These are phyloP conservation scores for Corythornis madagascariensis DNA, from an alignment of 2,113 vertebrate species.

Conservation along the genomic window DNA sequence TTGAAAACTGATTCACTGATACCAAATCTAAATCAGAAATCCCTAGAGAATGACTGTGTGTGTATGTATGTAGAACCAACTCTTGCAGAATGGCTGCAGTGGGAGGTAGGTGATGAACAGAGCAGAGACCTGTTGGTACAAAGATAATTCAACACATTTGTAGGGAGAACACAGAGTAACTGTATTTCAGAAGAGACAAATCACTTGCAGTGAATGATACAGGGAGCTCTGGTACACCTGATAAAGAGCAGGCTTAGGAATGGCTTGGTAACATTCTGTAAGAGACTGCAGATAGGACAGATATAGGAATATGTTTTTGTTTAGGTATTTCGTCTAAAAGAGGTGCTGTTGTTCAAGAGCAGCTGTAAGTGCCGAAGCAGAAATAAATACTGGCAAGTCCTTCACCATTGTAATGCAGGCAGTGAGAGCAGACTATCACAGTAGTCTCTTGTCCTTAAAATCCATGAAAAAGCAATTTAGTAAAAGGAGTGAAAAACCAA, in stretches of 20 bases:
- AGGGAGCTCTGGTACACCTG: not conserved
- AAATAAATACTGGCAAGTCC: constrained; percentile 41
- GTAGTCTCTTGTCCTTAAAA: constrained; percentile 46
- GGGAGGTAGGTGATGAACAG: not conserved
- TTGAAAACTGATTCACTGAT: not conserved
- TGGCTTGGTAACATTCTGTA: not conserved
- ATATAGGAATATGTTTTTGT: not conserved
- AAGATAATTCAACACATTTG: not conserved
- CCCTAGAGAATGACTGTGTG: not conserved
- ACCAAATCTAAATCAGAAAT: not conserved
- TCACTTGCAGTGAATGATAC: not conserved
- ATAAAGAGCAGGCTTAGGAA: not conserved
- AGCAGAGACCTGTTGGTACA: not conserved
- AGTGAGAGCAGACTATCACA: not conserved
- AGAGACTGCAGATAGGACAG: not conserved
- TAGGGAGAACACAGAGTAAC: not conserved
- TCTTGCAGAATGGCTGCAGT: not conserved
- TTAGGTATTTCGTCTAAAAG: not conserved
- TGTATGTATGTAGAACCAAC: not conserved
- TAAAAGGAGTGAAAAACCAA: constrained; percentile 44
- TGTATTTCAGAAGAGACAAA: not conserved
- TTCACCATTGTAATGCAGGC: constrained; percentile 12
- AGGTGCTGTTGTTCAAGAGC: not conserved
- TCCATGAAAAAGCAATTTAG: constrained; percentile 59
- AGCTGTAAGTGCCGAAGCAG: constrained; percentile 7